These are phyloP conservation scores for Entomyzon cyanotis DNA, from an alignment of 2,113 vertebrate genomes.

Conservation along the genomic window DNA sequence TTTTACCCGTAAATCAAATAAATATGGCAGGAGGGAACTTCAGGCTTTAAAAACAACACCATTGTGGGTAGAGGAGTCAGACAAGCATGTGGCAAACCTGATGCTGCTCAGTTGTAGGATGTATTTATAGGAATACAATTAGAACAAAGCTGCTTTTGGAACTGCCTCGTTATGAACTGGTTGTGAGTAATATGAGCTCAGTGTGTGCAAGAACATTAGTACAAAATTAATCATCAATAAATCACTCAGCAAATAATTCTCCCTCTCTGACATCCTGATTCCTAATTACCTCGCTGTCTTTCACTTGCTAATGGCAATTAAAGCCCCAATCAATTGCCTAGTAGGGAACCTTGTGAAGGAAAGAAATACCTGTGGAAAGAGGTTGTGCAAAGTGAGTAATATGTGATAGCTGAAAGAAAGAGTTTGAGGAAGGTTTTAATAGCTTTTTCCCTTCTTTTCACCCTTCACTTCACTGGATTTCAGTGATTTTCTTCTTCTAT, in stretches of 20 bases:
- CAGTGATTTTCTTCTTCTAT: not conserved
- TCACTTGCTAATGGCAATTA: conserved; percentile 43
- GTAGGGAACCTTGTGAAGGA: not conserved
- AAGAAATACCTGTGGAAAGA: not conserved
- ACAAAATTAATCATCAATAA: conserved; percentile 64
- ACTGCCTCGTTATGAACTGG: conserved; percentile 15
- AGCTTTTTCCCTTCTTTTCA: not conserved
- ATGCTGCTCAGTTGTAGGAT: not conserved
- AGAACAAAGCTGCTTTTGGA: conserved; percentile 39
- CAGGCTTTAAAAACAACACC: not conserved
- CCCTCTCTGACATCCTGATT: conserved; percentile 24
- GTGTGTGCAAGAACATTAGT: not conserved
- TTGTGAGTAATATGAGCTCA: conserved; percentile 30
- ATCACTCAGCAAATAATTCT: conserved; percentile 71
- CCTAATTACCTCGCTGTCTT: conserved; percentile 64
- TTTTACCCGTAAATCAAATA: conserved; percentile 45
- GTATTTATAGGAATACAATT: not conserved
- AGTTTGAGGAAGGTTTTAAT: not conserved
- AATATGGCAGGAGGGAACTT: conserved; percentile 4
- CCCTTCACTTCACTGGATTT: not conserved
- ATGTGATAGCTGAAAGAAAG: not conserved
- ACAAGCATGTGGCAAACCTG: not conserved
- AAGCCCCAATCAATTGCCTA: conserved; percentile 33
- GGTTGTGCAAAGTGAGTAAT: not conserved
- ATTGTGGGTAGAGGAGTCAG: not conserved